Conservation (phyloP, 2,113 vertebrate genomes). For the Brachionichthys hirsutus region DNA sequence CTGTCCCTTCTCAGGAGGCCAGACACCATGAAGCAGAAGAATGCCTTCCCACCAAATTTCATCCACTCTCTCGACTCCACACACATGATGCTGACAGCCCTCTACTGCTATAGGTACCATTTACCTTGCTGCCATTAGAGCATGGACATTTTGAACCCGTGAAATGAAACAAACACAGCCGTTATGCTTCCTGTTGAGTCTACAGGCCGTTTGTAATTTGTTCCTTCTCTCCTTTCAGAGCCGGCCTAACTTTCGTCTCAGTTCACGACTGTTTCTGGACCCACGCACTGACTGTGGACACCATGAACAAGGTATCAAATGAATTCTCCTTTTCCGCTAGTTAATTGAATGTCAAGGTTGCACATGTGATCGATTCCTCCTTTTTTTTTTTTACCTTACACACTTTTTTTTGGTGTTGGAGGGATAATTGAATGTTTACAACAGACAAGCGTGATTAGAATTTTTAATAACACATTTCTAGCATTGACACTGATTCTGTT, state of each 20-base stretch:
- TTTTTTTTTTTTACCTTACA: too few species aligned
- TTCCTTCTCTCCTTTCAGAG: constrained; percentile 67
- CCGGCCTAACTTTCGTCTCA: constrained; percentile 90
- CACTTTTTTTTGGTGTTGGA: too few species aligned
- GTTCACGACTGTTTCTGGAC: constrained; percentile 99
- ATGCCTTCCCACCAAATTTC: constrained; percentile 96
- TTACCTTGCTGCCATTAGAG: neutral
- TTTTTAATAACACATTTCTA: neutral
- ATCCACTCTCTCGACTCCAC: constrained; percentile 98
- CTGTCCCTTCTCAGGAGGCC: constrained; percentile 80
- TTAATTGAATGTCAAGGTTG: constrained; percentile 1
- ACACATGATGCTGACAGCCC: constrained; percentile 97
- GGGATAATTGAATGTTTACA: too few species aligned
- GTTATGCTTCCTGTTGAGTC: neutral
- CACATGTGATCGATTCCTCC: neutral
- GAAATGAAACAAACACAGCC: neutral
- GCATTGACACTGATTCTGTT: neutral
- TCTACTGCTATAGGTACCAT: constrained; percentile 87
- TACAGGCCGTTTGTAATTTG: neutral
- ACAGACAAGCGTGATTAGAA: neutral
- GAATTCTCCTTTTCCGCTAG: constrained; percentile 1
- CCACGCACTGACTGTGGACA: constrained; percentile 84
- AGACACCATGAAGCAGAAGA: constrained; percentile 93
- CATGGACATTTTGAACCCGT: neutral
- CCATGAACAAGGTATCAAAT: constrained; percentile 90